phyloP scores from a whole-genome alignment of 2,113 vertebrate species.

The Stigmatopora nigra region DNA sequence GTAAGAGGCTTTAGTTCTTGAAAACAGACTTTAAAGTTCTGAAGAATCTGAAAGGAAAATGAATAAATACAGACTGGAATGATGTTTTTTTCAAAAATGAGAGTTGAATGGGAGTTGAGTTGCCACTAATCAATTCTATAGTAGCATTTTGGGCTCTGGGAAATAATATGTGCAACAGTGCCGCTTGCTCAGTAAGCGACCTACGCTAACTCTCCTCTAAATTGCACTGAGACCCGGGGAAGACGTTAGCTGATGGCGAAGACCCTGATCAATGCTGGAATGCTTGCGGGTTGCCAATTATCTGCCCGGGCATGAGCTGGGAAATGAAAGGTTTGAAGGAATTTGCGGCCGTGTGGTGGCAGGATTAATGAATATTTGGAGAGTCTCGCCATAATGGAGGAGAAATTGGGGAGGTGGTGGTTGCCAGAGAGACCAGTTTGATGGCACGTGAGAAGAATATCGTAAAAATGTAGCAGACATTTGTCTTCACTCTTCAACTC shows the following conservation, averaged over 20 bases:
- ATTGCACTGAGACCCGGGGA: conserved; percentile 63
- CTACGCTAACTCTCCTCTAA: conserved; percentile 50
- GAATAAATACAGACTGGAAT: conserved; percentile 7
- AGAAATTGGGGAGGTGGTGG: neutral
- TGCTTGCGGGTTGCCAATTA: conserved; percentile 38
- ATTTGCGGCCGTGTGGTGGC: neutral
- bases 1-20: neutral
- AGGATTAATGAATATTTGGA: neutral
- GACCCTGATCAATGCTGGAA: conserved; percentile 49
- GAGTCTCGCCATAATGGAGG: neutral
- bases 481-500: neutral
- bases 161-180: conserved; percentile 52
- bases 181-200: conserved; percentile 42
- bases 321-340: conserved; percentile 19
- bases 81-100: conserved; percentile 33
- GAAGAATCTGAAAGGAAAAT: neutral
- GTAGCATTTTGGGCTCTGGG: conserved; percentile 42
- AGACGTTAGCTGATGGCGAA: conserved; percentile 48
- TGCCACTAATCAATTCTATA: conserved; percentile 15
- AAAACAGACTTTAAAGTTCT: neutral
- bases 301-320: conserved; percentile 13
- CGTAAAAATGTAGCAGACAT: too few relatives aligned
- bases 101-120: conserved; percentile 41
- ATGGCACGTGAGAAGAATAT: neutral
- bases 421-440: conserved; percentile 1